Evolutionary conservation across 2,797 vertebrate genomes (phyloP).

Genomic region (Anas flavirostris): DNA sequence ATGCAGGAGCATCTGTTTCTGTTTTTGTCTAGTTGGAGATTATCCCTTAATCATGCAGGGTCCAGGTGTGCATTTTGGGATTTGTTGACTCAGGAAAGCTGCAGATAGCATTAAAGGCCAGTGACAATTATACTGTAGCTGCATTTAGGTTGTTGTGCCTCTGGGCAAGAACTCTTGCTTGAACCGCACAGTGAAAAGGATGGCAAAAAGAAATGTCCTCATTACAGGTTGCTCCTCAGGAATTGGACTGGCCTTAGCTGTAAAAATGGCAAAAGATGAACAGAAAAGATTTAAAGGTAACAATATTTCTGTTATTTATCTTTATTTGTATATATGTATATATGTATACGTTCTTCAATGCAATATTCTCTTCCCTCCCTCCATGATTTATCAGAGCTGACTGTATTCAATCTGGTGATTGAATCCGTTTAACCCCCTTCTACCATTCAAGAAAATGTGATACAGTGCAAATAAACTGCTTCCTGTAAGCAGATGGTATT

Average conservation of each 20-base stretch:
- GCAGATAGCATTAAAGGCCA: conserved; percentile 65
- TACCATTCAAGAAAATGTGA: not conserved
- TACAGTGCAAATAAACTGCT: not conserved
- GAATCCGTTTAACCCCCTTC: not conserved
- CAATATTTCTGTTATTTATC: not conserved
- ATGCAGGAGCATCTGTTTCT: conserved; percentile 48
- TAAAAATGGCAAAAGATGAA: conserved; percentile 85
- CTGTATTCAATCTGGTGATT: not conserved
- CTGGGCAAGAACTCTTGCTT: not conserved
- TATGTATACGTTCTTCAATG: not conserved
- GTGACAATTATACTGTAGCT: conserved; percentile 9
- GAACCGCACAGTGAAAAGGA: conserved; percentile 32
- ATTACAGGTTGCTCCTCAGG: conserved; percentile 91
- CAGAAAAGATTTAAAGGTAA: conserved; percentile 92
- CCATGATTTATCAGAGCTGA: not conserved
- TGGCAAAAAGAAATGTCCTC: conserved; percentile 87
- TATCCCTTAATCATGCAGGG: conserved; percentile 75
- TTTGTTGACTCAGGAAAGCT: conserved; percentile 80
- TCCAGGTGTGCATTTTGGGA: conserved; percentile 67
- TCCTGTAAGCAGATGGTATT: not conserved
- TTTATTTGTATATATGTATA: not conserved
- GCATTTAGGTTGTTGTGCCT: not conserved
- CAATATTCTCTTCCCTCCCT: not conserved
- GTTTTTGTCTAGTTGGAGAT: conserved; percentile 50
- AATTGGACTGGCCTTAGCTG: conserved; percentile 86